Evolutionary conservation across 2,797 vertebrate species (phyloP).

Genomic region (Epinephelus awoara): DNA sequence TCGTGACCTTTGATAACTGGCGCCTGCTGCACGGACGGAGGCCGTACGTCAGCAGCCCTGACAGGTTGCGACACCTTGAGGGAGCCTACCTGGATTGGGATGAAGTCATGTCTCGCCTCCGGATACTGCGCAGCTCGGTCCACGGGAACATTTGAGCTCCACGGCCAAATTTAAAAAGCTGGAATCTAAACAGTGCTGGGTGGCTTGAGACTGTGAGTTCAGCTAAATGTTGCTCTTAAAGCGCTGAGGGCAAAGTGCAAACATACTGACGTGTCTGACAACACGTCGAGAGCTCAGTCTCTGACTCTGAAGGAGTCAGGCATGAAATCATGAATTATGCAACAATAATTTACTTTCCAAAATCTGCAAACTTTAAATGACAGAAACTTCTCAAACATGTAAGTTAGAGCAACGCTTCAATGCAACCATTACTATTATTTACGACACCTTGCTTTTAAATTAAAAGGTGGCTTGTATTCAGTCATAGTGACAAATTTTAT

Average conservation of each 20-base stretch:
- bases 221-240: constrained; percentile 19
- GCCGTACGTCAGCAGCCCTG: constrained; percentile 78
- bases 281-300: constrained; percentile 2
- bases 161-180: not conserved
- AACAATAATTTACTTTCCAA: not conserved
- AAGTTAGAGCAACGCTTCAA: constrained; percentile 50
- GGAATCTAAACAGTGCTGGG: not conserved
- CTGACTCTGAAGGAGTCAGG: not conserved
- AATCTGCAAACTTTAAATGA: not conserved
- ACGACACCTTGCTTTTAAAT: not conserved
- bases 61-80: constrained; percentile 88
- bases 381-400: not conserved
- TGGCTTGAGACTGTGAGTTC: rapidly evolving
- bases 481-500: constrained; percentile 24
- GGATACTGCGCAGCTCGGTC: constrained; percentile 84
- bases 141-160: constrained; percentile 64
- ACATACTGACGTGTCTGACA: not conserved
- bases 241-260: constrained; percentile 29
- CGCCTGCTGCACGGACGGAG: constrained; percentile 91
- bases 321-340: not conserved
- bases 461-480: constrained; percentile 6
- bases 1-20: constrained; percentile 97
- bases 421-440: constrained; percentile 33
- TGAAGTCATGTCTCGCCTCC: constrained; percentile 93
- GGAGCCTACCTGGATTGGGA: constrained; percentile 97